These are phyloP conservation scores for Carpatolechia fugitivella DNA, from an alignment of 2,888 invertebrate species.

Conservation along the genomic window DNA sequence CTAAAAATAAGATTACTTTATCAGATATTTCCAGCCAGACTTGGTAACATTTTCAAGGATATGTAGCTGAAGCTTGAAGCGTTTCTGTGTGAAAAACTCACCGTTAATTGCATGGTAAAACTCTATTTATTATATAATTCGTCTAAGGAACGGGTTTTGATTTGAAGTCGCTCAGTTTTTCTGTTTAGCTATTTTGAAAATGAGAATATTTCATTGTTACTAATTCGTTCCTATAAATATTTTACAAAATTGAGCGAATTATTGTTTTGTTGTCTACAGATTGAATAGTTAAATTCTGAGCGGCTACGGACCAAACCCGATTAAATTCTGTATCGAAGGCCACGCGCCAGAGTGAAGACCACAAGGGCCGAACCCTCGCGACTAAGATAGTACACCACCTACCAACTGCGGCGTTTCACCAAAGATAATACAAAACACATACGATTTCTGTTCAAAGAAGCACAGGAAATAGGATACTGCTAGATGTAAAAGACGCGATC, in stretches of 20 bases:
- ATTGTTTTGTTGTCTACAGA: no score
- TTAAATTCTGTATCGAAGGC: constrained; percentile 39
- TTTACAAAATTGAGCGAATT: no score
- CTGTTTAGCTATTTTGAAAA: no score
- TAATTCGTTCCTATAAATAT: no score
- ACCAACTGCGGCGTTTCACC: constrained; percentile 14
- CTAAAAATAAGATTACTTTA: background rate
- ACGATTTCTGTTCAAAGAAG: no score
- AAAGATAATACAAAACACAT: background rate
- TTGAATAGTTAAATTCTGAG: background rate
- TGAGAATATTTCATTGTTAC: no score
- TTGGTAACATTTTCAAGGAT: constrained; percentile 12
- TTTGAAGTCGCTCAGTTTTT: background rate
- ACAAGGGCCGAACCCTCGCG: constrained; percentile 20
- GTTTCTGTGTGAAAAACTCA: constrained; percentile 14
- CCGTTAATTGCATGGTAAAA: constrained; percentile 24
- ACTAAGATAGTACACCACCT: constrained; percentile 21
- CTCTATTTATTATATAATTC: constrained; percentile 25
- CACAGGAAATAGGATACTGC: no score
- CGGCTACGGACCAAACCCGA: constrained; percentile 13
- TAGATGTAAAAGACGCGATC: no score
- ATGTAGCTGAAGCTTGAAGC: constrained; percentile 19
- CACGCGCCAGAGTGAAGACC: constrained; percentile 27
- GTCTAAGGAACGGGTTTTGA: constrained; percentile 18
- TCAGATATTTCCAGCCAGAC: background rate